Evolutionary conservation across 2,797 vertebrate species (phyloP).

Genomic region (Carcharodon carcharias): DNA sequence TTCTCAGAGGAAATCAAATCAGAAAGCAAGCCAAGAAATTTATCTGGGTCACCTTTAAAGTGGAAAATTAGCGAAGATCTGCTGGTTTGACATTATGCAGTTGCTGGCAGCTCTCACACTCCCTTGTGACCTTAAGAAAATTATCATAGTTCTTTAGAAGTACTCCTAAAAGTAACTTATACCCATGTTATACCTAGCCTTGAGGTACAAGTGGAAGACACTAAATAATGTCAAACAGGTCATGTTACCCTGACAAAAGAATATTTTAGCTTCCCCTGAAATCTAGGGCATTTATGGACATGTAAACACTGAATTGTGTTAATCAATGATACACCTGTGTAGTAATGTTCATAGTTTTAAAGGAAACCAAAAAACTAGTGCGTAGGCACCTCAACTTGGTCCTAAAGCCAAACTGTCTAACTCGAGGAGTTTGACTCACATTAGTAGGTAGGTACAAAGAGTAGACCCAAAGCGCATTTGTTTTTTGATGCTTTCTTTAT

Average conservation of each 20-base stretch:
- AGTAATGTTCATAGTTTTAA: neutral
- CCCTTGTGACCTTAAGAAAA: neutral
- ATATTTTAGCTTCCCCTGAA: neutral
- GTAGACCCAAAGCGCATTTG: neutral
- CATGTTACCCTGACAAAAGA: neutral
- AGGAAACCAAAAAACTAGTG: neutral
- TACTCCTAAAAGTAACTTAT: neutral
- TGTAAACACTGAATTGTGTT: neutral
- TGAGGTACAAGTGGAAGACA: neutral
- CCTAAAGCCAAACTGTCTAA: too few species aligned
- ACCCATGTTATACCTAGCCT: neutral
- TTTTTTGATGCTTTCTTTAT: neutral
- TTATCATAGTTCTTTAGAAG: neutral
- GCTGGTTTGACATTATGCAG: neutral
- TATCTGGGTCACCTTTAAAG: too few species aligned
- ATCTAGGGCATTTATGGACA: neutral
- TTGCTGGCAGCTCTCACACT: neutral
- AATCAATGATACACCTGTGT: neutral
- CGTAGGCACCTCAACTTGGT: neutral
- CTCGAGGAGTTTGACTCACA: neutral
- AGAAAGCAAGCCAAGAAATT: neutral
- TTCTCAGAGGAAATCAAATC: neutral
- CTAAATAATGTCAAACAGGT: neutral
- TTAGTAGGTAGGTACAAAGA: neutral
- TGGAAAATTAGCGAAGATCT: neutral